phyloP scores from a whole-genome alignment of 1,140 invertebrate species.

The Schlechtendalia chinensis region DNA sequence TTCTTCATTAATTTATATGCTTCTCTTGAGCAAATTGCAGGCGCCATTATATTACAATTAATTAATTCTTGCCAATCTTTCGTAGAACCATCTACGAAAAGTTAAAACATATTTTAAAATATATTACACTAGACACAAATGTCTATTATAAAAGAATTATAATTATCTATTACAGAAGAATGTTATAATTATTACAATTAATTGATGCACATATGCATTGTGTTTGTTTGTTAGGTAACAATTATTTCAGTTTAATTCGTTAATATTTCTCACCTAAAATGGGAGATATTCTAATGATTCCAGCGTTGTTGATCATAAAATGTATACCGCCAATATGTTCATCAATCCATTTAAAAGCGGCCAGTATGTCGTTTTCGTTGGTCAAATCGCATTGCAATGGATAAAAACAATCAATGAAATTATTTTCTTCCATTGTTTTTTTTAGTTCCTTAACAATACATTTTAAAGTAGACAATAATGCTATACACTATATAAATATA shows the following conservation, averaged over 20 bases:
- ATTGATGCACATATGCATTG: too few species aligned
- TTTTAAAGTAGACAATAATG: neutral
- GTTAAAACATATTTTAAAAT: too few species aligned
- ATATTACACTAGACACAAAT: too few species aligned
- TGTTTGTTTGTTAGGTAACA: too few species aligned
- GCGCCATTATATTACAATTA: slow-evolving; percentile 8
- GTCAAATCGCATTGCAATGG: slow-evolving; percentile 35
- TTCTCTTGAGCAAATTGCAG: slow-evolving; percentile 15
- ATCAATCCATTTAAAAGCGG: slow-evolving; percentile 48
- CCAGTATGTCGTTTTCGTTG: slow-evolving; percentile 21
- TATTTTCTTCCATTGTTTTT: neutral
- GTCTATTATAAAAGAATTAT: too few species aligned
- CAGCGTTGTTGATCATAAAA: slow-evolving; percentile 48
- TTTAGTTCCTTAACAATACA: slow-evolving; percentile 28
- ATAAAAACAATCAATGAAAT: slow-evolving; percentile 18
- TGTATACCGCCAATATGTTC: slow-evolving; percentile 35
- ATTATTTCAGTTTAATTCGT: neutral
- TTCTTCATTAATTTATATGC: slow-evolving; percentile 38
- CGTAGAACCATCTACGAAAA: neutral
- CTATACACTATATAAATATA: too few species aligned
- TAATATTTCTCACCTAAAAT: neutral
- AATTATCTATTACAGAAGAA: too few species aligned
- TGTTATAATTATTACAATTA: too few species aligned
- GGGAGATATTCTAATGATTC: slow-evolving; percentile 18
- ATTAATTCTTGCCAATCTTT: slow-evolving; percentile 18